Conservation (phyloP, 2,113 vertebrate species). For the Perognathus longimembris region DNA sequence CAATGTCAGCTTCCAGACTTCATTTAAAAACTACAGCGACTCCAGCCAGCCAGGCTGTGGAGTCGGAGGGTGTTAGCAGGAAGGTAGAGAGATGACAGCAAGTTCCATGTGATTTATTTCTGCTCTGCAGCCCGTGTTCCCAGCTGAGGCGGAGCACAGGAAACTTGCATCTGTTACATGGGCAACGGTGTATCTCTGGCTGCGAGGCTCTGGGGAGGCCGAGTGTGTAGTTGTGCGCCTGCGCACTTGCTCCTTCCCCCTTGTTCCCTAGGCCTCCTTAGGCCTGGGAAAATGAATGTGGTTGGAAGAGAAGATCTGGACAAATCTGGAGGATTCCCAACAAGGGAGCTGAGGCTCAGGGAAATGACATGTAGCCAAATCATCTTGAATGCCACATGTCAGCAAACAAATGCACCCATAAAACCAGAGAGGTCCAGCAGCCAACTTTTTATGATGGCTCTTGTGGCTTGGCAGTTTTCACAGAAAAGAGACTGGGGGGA, state of each 20-base stretch:
- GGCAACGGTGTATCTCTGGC: slow-evolving; percentile 80
- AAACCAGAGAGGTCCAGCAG: background rate
- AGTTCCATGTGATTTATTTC: slow-evolving; percentile 93
- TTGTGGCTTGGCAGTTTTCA: slow-evolving; percentile 49
- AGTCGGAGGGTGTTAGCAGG: slow-evolving; percentile 82
- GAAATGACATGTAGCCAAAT: background rate
- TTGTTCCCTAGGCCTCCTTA: background rate
- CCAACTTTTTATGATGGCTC: slow-evolving; percentile 36
- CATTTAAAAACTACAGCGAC: slow-evolving; percentile 87
- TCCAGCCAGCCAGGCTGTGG: slow-evolving; percentile 84
- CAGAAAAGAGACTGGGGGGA: slow-evolving; percentile 32
- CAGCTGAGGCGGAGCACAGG: slow-evolving; percentile 87
- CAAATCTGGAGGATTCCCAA: background rate
- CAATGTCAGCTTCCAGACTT: slow-evolving; percentile 86
- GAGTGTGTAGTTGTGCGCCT: background rate
- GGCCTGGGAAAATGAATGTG: background rate
- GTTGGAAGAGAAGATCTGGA: background rate
- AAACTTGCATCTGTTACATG: slow-evolving; percentile 93
- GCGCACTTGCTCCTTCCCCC: background rate
- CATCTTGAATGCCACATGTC: background rate
- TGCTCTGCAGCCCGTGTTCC: slow-evolving; percentile 84
- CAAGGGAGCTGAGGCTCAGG: background rate
- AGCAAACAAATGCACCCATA: background rate
- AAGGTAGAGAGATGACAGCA: slow-evolving; percentile 89
- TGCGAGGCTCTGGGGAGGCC: slow-evolving; percentile 51